phyloP scores from a whole-genome alignment of 2,888 invertebrate genomes.

The Himalopsyche anomala region DNA sequence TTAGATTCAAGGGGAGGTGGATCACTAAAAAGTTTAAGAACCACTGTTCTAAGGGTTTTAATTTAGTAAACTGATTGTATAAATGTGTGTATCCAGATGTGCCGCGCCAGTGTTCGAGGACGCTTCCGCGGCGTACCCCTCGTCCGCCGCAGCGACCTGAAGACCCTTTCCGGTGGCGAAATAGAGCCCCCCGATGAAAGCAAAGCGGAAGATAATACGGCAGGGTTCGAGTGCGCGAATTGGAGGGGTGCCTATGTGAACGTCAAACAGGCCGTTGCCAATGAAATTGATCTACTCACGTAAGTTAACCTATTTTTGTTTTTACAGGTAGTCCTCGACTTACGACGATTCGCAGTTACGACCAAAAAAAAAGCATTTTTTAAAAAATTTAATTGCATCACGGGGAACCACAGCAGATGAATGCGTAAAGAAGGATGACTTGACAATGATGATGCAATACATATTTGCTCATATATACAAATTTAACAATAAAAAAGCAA shows the following conservation, averaged over 20 bases:
- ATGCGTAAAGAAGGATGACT: too few relatives aligned
- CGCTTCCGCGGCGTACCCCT: slow-evolving; percentile 61
- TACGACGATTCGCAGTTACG: too few relatives aligned
- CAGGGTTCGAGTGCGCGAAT: slow-evolving; percentile 7
- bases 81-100: slow-evolving; percentile 48
- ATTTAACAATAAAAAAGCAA: too few relatives aligned
- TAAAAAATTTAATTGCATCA: too few relatives aligned
- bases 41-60: too few relatives aligned
- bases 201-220: not conserved
- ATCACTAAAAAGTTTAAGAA: too few relatives aligned
- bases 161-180: not conserved
- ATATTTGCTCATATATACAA: too few relatives aligned
- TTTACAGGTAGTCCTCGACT: too few relatives aligned
- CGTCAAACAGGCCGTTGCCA: slow-evolving; percentile 47
- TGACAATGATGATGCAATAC: too few relatives aligned
- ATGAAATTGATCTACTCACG: slow-evolving; percentile 62
- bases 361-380: too few relatives aligned
- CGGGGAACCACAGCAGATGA: too few relatives aligned
- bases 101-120: slow-evolving; percentile 48
- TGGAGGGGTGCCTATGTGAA: slow-evolving; percentile 56
- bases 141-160: slow-evolving; percentile 45
- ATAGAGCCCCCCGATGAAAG: not conserved
- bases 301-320: slow-evolving; percentile 31
- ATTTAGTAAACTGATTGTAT: not conserved
- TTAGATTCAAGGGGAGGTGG: too few relatives aligned